Evolutionary conservation across 1,140 invertebrate species (phyloP), one percentile per base, ranked within the genome.

Genomic region (Yoshiicerus persimilis): DNA sequence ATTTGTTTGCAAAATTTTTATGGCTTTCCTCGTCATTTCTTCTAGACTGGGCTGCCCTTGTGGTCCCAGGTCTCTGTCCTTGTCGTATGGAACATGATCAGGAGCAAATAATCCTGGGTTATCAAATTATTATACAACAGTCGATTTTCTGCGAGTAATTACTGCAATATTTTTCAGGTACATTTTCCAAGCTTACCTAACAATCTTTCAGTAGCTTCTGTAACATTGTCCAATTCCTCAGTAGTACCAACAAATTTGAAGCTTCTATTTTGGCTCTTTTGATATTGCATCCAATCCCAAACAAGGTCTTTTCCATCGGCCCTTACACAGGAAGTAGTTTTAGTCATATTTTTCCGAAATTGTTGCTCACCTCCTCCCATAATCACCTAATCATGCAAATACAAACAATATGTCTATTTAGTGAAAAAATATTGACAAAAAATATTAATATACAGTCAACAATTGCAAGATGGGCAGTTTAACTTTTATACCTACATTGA

Each of bases 1-100:
- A 91, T 96, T 96, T 90, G 95, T 96, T 32, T 93, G 93, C 5
- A 99, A 92, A 34, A 99, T 94, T 92, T 96, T 95, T 2, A 99
- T 94, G 0, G 98, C 97, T 13, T 96, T 95, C 87, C 94, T 93
- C 0, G 96, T 97, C 98, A 99, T 99, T 84, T 98, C 95, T 9
- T 94, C 94, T 6, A 99, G 92, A 1, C 96, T 96, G 0, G 96
- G 96, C 92, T 95, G 95, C 2, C 96, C 96, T 23, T 93, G 91
- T 0, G 94, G 93, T 0, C 93, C 92, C 41, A 92, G 94, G 88
- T 96, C 93, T 89, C 97, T 93, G 88, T 96, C 95, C 90, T 95
- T 91, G 83, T 95, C 94, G 75, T 89, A 97, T 38, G 94, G 94
- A 90, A 99, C 92, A 91, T 98, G 97, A 1, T 95, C 95, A 90